Evolutionary conservation across 2,113 vertebrate species (phyloP).

Genomic region (Numenius arquata): DNA sequence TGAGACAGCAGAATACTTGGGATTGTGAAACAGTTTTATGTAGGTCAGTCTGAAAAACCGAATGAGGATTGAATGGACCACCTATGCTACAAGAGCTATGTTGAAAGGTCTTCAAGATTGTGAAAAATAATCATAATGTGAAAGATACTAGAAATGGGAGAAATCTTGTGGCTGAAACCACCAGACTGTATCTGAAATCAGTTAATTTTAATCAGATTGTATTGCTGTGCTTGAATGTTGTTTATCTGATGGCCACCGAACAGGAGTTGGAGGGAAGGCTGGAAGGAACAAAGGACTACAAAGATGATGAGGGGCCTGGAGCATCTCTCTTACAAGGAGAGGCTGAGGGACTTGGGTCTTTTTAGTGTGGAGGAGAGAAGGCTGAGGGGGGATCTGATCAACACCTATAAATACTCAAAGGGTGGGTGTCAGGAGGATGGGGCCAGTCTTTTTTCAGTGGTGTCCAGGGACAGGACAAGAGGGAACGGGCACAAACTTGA

Average conservation of each 20-base stretch:
- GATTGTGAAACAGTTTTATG: neutral
- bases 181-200: neutral
- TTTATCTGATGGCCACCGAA: neutral
- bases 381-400: no score
- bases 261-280: no score
- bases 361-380: no score
- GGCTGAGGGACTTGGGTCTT: no score
- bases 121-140: neutral
- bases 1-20: neutral
- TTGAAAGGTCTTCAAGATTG: neutral
- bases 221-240: neutral
- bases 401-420: no score
- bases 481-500: no score
- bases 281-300: no score
- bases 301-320: no score
- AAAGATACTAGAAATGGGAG: neutral
- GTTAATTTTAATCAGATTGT: neutral
- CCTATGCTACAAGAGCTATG: neutral
- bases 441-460: no score
- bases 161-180: neutral
- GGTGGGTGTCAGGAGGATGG: no score
- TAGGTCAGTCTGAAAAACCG: neutral
- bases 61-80: neutral
- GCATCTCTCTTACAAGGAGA: no score
- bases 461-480: no score